Evolutionary conservation across 1,140 invertebrate species (phyloP).

Genomic region (Ostrea edulis): DNA sequence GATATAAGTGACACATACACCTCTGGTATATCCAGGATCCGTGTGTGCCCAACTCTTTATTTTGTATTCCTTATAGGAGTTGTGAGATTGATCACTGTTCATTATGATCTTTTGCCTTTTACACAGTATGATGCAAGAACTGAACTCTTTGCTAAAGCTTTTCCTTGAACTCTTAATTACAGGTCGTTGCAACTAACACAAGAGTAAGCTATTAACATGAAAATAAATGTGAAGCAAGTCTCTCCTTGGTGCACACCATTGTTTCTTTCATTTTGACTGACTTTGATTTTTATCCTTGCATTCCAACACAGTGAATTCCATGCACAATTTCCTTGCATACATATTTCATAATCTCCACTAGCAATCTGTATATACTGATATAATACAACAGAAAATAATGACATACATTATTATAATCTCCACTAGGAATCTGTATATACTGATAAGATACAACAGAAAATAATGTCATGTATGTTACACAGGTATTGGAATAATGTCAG

Average conservation of each 20-base stretch:
- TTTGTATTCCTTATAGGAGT: too few relatives aligned
- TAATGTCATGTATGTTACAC: too few relatives aligned
- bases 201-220: conserved; percentile 22
- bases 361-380: too few relatives aligned
- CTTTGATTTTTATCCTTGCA: neutral
- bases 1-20: too few relatives aligned
- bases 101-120: neutral
- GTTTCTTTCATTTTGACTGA: neutral
- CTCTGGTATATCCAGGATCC: too few relatives aligned
- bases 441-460: too few relatives aligned
- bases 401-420: neutral
- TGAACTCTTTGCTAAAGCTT: neutral
- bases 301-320: conserved; percentile 3
- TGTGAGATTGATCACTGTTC: too few relatives aligned
- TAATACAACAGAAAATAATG: too few relatives aligned
- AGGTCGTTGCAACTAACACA: conserved; percentile 18
- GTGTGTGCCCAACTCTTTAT: too few relatives aligned
- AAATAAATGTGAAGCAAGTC: neutral
- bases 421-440: neutral
- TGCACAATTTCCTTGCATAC: neutral
- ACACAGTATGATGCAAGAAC: neutral
- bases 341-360: neutral
- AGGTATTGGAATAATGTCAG: too few relatives aligned
- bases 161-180: neutral
- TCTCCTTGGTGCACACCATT: neutral